Conservation (phyloP, 1,140 invertebrate genomes). For the Vollenhovia emeryi region DNA sequence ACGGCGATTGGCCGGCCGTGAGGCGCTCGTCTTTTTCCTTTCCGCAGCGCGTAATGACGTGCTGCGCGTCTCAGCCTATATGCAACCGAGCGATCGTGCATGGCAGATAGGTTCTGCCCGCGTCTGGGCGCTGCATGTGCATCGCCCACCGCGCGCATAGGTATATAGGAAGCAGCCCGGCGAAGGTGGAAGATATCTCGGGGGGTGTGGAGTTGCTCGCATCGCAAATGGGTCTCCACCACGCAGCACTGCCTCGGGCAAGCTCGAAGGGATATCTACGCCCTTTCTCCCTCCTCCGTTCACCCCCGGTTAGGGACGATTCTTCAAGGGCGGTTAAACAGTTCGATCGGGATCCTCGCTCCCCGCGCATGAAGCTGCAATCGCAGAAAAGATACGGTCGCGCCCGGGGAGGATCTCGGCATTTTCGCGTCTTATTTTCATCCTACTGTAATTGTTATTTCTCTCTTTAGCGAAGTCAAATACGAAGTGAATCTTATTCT, state of each 20-base stretch:
- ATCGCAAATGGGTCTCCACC: constrained; percentile 76
- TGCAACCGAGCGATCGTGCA: constrained; percentile 80
- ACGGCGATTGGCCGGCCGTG: constrained; percentile 76
- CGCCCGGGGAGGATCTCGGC: neutral
- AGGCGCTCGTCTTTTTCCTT: constrained; percentile 77
- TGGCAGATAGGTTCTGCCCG: constrained; percentile 78
- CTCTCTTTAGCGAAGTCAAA: neutral
- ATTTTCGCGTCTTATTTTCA: constrained; percentile 25
- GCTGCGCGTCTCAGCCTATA: constrained; percentile 76
- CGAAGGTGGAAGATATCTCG: constrained; percentile 68
- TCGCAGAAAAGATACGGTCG: constrained; percentile 16
- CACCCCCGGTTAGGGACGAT: constrained; percentile 46
- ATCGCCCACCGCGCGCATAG: constrained; percentile 52
- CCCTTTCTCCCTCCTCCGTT: constrained; percentile 52
- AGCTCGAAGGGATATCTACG: constrained; percentile 63
- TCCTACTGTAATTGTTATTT: neutral
- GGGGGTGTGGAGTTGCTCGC: constrained; percentile 70
- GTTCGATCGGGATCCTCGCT: constrained; percentile 63
- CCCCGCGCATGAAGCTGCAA: constrained; percentile 15
- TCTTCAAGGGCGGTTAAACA: constrained; percentile 48
- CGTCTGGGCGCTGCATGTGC: constrained; percentile 68
- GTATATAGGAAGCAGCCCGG: constrained; percentile 59
- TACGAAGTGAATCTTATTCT: neutral
- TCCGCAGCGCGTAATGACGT: constrained; percentile 79
- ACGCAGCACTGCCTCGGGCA: constrained; percentile 70